Base-by-base conservation (phyloP, 2,113 vertebrate species). In the Pholis gunnellus region DNA sequence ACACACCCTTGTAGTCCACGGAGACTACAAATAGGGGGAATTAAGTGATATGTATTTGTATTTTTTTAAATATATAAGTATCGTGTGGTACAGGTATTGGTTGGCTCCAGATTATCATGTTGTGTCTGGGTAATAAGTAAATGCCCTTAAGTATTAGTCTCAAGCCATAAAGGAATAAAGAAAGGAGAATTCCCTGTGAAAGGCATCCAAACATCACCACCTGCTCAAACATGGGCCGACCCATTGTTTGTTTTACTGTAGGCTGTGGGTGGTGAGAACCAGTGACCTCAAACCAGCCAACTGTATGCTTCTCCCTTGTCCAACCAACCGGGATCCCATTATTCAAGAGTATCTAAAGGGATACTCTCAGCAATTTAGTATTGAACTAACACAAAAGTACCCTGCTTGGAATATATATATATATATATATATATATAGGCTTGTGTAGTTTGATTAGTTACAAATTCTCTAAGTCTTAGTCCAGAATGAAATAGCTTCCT, bases 151-250 rank as follows among this genome's bases (percentile, higher is more conserved):
- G 4, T 42, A 9, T 22, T 61, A 29, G 56, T 61, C 50, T 40
- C 7, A 48, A 48, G 42, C 29, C 11, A 31, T 34, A 27, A 48
- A 60, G 15, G 2, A 14, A 48, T 8, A 36, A 54, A 56, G 34
- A 15, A 66, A 38, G 3, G 5, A 46, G 15, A 66, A 17, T 7
- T 48, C 60, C 17, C 7, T 11, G 27, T 46, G 22, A 52, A 63
- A 38, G 18, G 3, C 31, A 68, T 22, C 6, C 50, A 87, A 84
- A 77, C 11, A 48, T 60, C 63, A 69, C 20, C 65, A 81, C 52
- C 81, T 86, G 74, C 60, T 86, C 84, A 86, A 79, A 84, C 76
- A 84, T 75, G 42, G 10, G 63, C 29, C 72, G 10, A 50, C 11
- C 31, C 50, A 29, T 34, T 76, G 74, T 81, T 78, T 81, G 57